Percentiles rank a stretch among this genome's conserved stretches.
These are phyloP conservation scores for Sussaba pulchella DNA, from an alignment of 2,888 invertebrate genomes.

Conservation along the genomic window DNA sequence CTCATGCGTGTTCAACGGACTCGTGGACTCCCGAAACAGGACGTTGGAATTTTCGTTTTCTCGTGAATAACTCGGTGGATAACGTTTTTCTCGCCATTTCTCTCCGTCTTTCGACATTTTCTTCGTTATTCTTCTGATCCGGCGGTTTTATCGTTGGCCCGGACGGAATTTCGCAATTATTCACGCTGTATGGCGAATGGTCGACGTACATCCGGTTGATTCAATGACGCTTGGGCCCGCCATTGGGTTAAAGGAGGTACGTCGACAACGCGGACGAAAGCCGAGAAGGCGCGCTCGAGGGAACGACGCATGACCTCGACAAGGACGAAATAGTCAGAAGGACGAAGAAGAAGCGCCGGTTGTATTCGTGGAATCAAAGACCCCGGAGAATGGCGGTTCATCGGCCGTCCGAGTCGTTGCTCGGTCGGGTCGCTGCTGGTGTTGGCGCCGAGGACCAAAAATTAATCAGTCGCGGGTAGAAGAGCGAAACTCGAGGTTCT, in stretches of 20 bases:
- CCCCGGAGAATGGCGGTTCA: slow-evolving; percentile 56
- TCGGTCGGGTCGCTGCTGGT: slow-evolving; percentile 11
- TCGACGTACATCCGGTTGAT: slow-evolving; percentile 18
- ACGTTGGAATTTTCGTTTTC: slow-evolving; percentile 49
- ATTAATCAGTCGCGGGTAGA: slow-evolving; percentile 1
- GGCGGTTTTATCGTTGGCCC: slow-evolving; percentile 11
- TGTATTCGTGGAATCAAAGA: slow-evolving; percentile 45
- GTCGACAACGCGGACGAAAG: background rate
- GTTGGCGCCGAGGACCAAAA: slow-evolving; percentile 26
- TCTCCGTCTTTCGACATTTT: background rate
- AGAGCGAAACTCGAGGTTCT: background rate
- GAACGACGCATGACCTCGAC: slow-evolving; percentile 26
- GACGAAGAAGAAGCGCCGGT: background rate
- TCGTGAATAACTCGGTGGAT: slow-evolving; percentile 13
- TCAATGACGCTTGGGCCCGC: background rate
- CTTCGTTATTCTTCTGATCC: slow-evolving; percentile 12
- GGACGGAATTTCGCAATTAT: background rate
- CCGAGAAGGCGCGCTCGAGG: background rate
- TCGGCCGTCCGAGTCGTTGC: slow-evolving; percentile 55
- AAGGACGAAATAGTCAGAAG: slow-evolving; percentile 41
- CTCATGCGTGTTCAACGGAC: slow-evolving; percentile 24
- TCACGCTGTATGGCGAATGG: no score
- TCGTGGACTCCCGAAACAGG: slow-evolving; percentile 42
- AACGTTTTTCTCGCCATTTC: slow-evolving; percentile 43
- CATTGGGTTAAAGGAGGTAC: background rate